Conservation (phyloP, 2,113 vertebrate species). For the Dromaius novaehollandiae region DNA sequence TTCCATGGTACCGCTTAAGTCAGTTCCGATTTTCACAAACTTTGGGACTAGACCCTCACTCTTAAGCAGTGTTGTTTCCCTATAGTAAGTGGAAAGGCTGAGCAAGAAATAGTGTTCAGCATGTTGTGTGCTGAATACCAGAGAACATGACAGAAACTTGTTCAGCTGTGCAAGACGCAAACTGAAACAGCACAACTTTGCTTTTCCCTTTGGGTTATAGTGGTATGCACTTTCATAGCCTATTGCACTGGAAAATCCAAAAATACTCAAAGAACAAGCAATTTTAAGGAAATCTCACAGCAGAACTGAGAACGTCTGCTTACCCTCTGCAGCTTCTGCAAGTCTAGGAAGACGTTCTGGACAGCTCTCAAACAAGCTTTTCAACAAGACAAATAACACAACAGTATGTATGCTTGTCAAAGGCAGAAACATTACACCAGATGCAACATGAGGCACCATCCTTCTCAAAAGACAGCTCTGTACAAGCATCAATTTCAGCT, state of each 20-base stretch:
- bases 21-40: not conserved
- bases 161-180: not conserved
- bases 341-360: not conserved
- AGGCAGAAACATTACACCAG: not conserved
- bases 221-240: rapidly evolving
- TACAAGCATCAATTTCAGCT: not conserved
- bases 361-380: not conserved
- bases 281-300: not conserved
- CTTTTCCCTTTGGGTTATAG: not conserved
- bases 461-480: rapidly evolving
- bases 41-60: not conserved
- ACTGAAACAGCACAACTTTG: no score
- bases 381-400: not conserved
- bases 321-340: not conserved
- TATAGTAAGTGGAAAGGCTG: not conserved
- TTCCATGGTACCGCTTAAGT: not conserved
- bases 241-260: not conserved
- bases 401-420: not conserved
- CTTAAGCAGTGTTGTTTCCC: not conserved
- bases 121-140: not conserved
- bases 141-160: not conserved
- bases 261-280: not conserved
- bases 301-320: not conserved
- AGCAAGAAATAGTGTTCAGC: not conserved
- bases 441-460: not conserved